A percentile compares a stretch with the other conserved stretches of the same genome.
Evolutionary conservation across 1,140 invertebrate species (phyloP).

Genomic region (Lordiphosa collinella): DNA sequence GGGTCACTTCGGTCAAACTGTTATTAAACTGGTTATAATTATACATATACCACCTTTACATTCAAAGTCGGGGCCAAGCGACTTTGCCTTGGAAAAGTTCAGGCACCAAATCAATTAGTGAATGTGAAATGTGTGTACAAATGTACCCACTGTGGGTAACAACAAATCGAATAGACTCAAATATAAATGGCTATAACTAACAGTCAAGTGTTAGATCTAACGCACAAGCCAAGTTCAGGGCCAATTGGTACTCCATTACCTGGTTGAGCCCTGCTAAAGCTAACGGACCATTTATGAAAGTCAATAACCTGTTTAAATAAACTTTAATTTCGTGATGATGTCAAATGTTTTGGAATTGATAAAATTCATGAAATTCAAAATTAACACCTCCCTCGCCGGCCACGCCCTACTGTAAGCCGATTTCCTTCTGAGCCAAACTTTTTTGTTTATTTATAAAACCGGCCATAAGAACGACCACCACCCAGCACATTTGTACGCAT

Average conservation of each 20-base stretch:
- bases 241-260: neutral
- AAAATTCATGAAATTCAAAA: neutral
- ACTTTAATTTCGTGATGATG: neutral
- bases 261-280: conserved; percentile 2
- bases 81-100: conserved; percentile 40
- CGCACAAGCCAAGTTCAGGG: conserved; percentile 43
- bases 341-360: neutral
- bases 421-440: too few relatives aligned
- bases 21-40: conserved; percentile 5
- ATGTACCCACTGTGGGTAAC: conserved; percentile 27
- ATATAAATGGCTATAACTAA: conserved; percentile 33
- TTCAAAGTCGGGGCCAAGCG: conserved; percentile 9
- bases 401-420: neutral
- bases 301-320: conserved; percentile 1
- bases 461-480: too few relatives aligned
- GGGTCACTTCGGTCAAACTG: conserved; percentile 1
- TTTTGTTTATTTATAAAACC: too few relatives aligned
- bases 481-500: too few relatives aligned
- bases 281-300: conserved; percentile 18
- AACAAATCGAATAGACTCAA: conserved; percentile 5
- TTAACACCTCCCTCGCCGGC: neutral
- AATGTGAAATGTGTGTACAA: conserved; percentile 7
- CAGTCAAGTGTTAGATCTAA: conserved; percentile 42
- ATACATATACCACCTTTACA: neutral
- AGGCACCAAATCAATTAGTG: conserved; percentile 41